Base-by-base conservation (phyloP, 2,888 invertebrate genomes). In the Maniola hyperantus region DNA sequence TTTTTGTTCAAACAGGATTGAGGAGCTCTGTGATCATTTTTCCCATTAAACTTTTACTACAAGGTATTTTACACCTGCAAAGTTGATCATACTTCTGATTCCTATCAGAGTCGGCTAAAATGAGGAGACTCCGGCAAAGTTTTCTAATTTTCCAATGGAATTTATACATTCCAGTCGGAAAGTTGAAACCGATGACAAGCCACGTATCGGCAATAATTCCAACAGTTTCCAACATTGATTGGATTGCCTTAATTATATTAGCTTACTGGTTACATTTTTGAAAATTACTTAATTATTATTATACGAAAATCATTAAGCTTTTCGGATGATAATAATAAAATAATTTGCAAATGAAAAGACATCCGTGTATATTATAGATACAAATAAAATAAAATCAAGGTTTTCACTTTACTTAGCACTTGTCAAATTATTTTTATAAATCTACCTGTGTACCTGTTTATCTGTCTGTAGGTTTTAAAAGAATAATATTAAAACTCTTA, bases 121-220 rank as follows among this genome's bases (percentile, higher is more conserved):
- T 79, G 80, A 78, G 75, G 73, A 69, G 66, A 67, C 62, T 67
- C 66, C 71, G 73, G 67, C 70, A 69, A 87, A 91, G 84, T 90
- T 91, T 89, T 87, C 85, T 87, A 89, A 90, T 90, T 88, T 90
- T 83, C 87, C 83, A 82, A 86, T 85, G 76, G 82, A 85, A 85
- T 82, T 87, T 87, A 81, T 83, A 84, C 83, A 87, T 86, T 83
- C 83, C 82, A 70, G 76, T 76, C 74, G 69, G 36, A n/a, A 67
- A 78, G 68, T 74, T 76, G 69, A 70, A 69, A 71, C 59, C 66
- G 66, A 70, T 67, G 68, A 66, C 64, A 64, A 66, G 66, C 66
- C 65, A 66, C 68, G 68, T 69, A 66, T 67, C 65, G 71, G 66
- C 59, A 63, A 68, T 71, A 67, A 68, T 69, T 70, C 64, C 57